Evolutionary conservation across 1,140 invertebrate species (phyloP).

Genomic region (Rhopalosiphum maidis): DNA sequence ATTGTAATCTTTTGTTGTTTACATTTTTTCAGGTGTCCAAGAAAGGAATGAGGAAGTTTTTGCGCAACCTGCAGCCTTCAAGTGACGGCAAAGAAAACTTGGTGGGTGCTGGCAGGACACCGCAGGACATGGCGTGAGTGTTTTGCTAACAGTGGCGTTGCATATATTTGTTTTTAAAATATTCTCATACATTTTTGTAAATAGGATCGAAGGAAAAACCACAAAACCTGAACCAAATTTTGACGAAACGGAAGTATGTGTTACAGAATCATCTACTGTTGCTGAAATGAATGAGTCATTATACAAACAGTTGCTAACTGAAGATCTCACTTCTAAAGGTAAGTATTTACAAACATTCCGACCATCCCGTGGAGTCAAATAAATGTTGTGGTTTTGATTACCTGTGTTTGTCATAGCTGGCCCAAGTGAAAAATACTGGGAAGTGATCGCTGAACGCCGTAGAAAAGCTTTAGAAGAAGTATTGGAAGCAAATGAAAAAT

Average conservation of each 20-base stretch:
- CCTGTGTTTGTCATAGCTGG: conserved; percentile 61
- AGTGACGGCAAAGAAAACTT: background rate
- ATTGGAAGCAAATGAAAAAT: conserved; percentile 70
- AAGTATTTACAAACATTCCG: background rate
- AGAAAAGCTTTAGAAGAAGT: conserved; percentile 70
- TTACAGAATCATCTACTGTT: background rate
- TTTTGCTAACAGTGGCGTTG: background rate
- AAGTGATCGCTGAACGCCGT: conserved; percentile 71
- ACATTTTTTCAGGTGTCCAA: background rate
- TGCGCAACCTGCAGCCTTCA: background rate
- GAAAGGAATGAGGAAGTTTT: conserved; percentile 24
- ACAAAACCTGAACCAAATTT: background rate
- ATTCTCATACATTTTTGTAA: background rate
- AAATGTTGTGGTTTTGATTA: background rate
- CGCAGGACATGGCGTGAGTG: background rate
- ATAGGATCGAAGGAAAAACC: background rate
- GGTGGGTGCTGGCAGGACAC: background rate
- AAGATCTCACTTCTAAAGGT: conserved; percentile 35
- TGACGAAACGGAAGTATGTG: background rate
- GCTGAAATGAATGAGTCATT: background rate
- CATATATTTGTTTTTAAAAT: background rate
- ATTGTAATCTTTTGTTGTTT: background rate
- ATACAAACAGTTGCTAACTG: background rate
- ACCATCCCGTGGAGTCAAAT: background rate
- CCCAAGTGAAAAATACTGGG: conserved; percentile 74